Percentiles rank a stretch among this genome's conserved stretches.
These are phyloP conservation scores for Macaca fascicularis DNA, from an alignment of 2,113 vertebrate genomes.

Conservation along the genomic window DNA sequence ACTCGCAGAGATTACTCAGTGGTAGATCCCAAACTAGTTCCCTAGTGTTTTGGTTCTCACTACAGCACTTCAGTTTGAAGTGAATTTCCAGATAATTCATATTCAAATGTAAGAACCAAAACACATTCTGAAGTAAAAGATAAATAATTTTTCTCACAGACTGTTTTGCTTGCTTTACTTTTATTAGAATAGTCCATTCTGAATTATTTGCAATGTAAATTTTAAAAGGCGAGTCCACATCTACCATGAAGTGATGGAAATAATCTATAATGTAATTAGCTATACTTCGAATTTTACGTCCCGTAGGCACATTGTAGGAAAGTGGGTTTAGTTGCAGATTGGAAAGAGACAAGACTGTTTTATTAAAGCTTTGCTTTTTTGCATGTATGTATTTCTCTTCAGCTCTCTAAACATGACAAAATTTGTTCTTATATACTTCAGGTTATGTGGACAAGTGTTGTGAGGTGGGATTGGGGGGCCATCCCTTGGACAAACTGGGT, in stretches of 20 bases:
- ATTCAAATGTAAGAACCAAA: constrained; percentile 12
- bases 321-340: neutral
- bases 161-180: neutral
- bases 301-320: neutral
- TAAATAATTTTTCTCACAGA: neutral
- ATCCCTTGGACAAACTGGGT: neutral
- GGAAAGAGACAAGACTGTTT: neutral
- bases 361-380: neutral
- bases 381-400: neutral
- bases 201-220: neutral
- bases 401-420: neutral
- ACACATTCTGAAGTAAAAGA: neutral
- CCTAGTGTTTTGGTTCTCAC: neutral
- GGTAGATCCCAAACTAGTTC: neutral
- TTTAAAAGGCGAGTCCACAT: neutral
- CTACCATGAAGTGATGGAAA: neutral
- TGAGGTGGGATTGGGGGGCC: neutral
- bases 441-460: too few species aligned
- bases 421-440: neutral
- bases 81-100: neutral
- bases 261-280: neutral
- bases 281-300: neutral
- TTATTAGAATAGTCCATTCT: neutral
- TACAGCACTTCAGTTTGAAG: neutral
- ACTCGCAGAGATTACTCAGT: neutral